Evolutionary conservation across 2,888 invertebrate species (phyloP), one percentile per base, ranked within the genome.

Genomic region (Campoplex nolae): DNA sequence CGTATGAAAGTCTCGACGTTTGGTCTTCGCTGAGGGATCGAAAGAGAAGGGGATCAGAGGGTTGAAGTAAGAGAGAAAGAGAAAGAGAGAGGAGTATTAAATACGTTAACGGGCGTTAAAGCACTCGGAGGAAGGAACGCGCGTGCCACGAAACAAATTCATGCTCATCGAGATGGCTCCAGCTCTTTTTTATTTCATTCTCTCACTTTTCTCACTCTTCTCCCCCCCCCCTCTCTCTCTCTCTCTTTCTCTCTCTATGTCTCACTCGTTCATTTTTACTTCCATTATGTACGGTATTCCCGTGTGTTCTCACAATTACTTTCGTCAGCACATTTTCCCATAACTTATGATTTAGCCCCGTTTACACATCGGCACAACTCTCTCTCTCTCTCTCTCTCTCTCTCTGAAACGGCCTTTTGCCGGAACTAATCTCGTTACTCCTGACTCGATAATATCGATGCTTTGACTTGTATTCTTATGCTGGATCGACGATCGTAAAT

Each of bases 51-150:
- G 84, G 68, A 86, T 1, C 16, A 18, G 51, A 11, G 18, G 51
- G 3, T 51, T 51, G 18, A 16, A 7, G 18, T 9, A 7, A 42
- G 42, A 42, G 42, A 42, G 42, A 42, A 0, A 42, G 42, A 42
- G 42, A 42, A 3, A 42, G 9, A 9, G 16, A 83, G 78, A 83
- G 84, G 56, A 85, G 88, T 84, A 89, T 88, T 89, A 89, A 89
- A 90, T 85, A 83, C 76, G 87, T 87, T 84, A 84, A 82, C 70
- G 70, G 76, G 74, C 77, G 83, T 77, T 77, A 86, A 76, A 62
- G 89, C 91, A 90, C 85, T 89, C 89, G 91, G 90, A 92, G 93
- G 92, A 92, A 92, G 92, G 89, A 87, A 90, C 89, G 87, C 85
- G 88, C 89, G 80, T 84, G 81, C 62, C 86, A 84, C 76, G 81